phyloP scores from a whole-genome alignment of 2,113 vertebrate species.

The Ifrita kowaldi region DNA sequence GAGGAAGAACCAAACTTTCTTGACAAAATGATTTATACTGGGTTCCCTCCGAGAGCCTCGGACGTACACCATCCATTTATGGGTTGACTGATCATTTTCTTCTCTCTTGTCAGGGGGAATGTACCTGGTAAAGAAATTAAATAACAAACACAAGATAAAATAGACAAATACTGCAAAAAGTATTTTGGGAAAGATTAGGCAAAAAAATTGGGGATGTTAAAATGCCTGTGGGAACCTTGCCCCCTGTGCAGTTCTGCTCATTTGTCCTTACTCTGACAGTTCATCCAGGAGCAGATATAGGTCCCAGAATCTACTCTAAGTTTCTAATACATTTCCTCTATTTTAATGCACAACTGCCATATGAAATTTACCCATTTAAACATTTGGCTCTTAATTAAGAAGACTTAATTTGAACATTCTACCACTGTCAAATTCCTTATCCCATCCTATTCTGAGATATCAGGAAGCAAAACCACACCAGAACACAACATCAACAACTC shows the following conservation, averaged over 20 bases:
- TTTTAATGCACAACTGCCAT: background rate
- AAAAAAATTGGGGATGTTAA: background rate
- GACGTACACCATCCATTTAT: conserved; percentile 99
- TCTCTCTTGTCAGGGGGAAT: conserved; percentile 97
- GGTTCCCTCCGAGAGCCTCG: conserved; percentile 92
- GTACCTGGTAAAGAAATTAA: conserved; percentile 77
- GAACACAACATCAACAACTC: background rate
- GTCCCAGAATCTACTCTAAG: background rate
- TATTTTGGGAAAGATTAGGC: background rate
- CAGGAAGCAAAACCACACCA: background rate
- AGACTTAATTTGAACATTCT: background rate
- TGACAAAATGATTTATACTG: conserved; percentile 96
- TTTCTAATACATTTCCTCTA: background rate
- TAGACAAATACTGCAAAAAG: background rate
- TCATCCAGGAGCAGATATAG: background rate
- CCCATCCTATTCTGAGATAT: background rate
- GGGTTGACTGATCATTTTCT: conserved; percentile 97
- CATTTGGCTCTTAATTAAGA: background rate
- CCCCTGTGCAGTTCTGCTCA: background rate
- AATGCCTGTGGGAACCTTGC: background rate
- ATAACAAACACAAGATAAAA: background rate
- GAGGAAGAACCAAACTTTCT: conserved; percentile 99
- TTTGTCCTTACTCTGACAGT: background rate
- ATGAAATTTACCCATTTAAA: background rate
- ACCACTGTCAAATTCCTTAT: background rate